Base-by-base conservation (phyloP, 2,113 vertebrate species). In the Columbina picui region DNA sequence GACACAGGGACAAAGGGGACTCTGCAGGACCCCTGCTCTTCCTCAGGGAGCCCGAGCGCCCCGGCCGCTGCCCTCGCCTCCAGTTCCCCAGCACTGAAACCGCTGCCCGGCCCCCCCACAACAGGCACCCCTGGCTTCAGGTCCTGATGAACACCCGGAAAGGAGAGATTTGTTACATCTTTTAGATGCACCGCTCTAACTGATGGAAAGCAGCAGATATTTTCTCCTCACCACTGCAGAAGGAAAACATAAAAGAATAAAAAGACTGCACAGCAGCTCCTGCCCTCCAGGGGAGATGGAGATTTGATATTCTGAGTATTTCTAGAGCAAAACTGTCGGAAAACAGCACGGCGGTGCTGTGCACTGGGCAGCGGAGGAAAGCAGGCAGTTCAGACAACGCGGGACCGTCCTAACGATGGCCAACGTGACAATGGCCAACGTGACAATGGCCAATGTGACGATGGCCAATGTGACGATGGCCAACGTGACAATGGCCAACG, bases 251-350 rank as follows among this genome's bases (percentile, higher is more conserved):
- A 29, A 69, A 59, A 64, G 73, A 77, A 85, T 29, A 39, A 56
- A 25, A 30, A 56, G 69, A 56, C 53, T 80, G 53, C 74, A 19
- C 39, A 87, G 84, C 89, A 53, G 29, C 8, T 83, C 50, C 18
- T 38, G 69, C 41, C 45, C 94, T 65, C 81, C 57, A 32, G 87
- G 70, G 84, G 77, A 93, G 87, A 60, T 3, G 25, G 30, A 2
- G 71, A 53, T 84, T 96, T 87, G 87, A 87, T 69, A 91, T 64
- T 79, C 43, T 16, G 27, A 61, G 61, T 61, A 53, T 45, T 85
- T 83, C 89, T 30, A 3, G 2, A 27, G 89, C 63, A 71, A 39
- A 63, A 67, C 50, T 9, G 60, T 0, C 67, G 61, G 49, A 38
- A 30, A 68, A 27, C 45, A 45, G 21, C 29, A 0, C 3, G 5